Evolutionary conservation across 2,113 vertebrate species (phyloP), one percentile per base, ranked within the genome.

Genomic region (Gobio gobio): DNA sequence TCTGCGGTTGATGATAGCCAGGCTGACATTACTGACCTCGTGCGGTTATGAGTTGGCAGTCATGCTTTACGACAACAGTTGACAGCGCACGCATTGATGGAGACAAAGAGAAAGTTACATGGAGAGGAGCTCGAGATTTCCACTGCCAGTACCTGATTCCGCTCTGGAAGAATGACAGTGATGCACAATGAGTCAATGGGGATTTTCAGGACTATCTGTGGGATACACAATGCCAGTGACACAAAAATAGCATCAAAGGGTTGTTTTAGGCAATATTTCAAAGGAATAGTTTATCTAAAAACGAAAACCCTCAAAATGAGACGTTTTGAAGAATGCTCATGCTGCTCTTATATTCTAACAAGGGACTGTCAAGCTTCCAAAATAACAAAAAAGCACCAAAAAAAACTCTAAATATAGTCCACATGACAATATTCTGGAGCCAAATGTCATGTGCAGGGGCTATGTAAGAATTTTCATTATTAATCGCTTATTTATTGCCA

Each of bases 1-100:
- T 51, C 47, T 86, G 84, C 58, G 84, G 88, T 88, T 89, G 88
- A 86, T 86, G 86, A 86, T 86, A 80, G 58, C 82, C 85, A 86
- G 85, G 81, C 85, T 85, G 86, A 87, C 86, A 88, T 88, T 78
- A 86, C 83, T 72, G 86, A 85, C 85, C 85, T 86, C 78, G 68
- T 89, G 84, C 45, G 81, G 87, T 89, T 66, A 78, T 77, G 68
- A 79, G 85, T 58, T 54, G 85, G 83, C 85, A 81, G 85, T 89
- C 89, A 89, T 78, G 82, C 86, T 86, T 84, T 78, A 82, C 8
- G 66, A 88, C 86, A 88, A 79, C 84, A 84, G 66, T 63, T 76
- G 85, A 89, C 87, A 88, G 89, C 83, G 3, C 82, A 79, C n/a
- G 70, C 85, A 88, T 88, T 88, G 85, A 86, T 85, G 33, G 43